A percentile compares a stretch with the other conserved stretches of the same genome.
These are phyloP conservation scores for Drosophila subquinaria DNA, from an alignment of 2,888 invertebrate genomes.

Conservation along the genomic window DNA sequence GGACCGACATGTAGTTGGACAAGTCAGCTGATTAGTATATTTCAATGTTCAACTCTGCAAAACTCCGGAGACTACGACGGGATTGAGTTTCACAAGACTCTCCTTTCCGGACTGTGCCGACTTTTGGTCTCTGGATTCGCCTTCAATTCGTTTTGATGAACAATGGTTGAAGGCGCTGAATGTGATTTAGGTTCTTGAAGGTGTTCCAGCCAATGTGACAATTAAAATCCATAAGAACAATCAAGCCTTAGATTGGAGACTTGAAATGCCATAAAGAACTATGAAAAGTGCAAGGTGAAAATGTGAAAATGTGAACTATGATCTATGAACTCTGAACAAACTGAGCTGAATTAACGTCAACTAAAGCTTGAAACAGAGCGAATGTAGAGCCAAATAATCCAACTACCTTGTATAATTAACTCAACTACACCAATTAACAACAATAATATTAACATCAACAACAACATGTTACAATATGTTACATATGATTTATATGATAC, in stretches of 20 bases:
- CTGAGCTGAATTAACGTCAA: constrained; percentile 17
- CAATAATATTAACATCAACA: constrained; percentile 41
- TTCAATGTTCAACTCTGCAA: neutral
- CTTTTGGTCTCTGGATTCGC: neutral
- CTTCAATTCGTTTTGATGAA: neutral
- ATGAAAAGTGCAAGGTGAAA: constrained; percentile 31
- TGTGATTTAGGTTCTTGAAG: constrained; percentile 37
- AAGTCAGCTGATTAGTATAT: neutral
- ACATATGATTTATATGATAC: neutral
- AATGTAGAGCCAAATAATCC: constrained; percentile 25
- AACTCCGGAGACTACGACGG: neutral
- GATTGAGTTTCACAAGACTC: constrained; percentile 8
- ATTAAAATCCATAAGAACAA: constrained; percentile 5
- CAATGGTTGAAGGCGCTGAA: constrained; percentile 1
- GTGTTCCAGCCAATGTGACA: neutral
- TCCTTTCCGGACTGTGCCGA: neutral
- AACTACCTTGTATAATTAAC: constrained; percentile 41
- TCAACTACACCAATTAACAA: constrained; percentile 29
- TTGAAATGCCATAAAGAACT: neutral
- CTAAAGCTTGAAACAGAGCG: constrained; percentile 13
- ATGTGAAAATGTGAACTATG: constrained; percentile 3
- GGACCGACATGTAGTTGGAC: neutral
- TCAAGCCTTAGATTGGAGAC: neutral
- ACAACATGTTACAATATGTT: constrained; percentile 7
- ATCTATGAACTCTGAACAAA: constrained; percentile 28